Evolutionary conservation across 2,113 vertebrate genomes (phyloP).

Genomic region (Sus scrofa): T2T-Sscrofa CM000812.6:3911501-3912000

Average conservation of each 20-base stretch:
- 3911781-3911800: not conserved
- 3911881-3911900: not conserved
- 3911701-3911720: not conserved
- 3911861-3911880: not conserved
- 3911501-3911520: no score
- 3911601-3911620: no score
- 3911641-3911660: not conserved
- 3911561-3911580: no score
- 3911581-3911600: no score
- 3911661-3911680: not conserved
- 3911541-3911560: no score
- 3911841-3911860: not conserved
- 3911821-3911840: not conserved
- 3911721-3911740: not conserved
- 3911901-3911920: not conserved
- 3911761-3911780: not conserved
- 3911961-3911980: not conserved
- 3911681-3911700: not conserved
- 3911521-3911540: no score
- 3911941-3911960: no score
- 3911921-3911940: not conserved
- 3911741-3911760: not conserved
- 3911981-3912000: fast-evolving
- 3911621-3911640: not conserved
- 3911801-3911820: not conserved